Conservation (phyloP, 2,797 vertebrate species). For the Sorex maritimensis region DNA sequence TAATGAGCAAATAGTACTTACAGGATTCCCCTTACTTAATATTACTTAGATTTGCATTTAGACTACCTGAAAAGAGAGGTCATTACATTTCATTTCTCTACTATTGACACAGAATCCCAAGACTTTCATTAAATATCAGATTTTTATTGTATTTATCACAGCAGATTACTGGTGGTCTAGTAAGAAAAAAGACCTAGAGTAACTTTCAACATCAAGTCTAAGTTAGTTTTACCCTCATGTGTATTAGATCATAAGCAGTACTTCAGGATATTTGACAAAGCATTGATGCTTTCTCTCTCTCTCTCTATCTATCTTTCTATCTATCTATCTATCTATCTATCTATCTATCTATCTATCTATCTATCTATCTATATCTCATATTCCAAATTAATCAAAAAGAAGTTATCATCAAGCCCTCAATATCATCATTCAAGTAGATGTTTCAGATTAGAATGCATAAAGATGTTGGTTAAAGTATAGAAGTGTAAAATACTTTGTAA, state of each 20-base stretch:
- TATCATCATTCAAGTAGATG: neutral
- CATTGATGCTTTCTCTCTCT: neutral
- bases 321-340: no score
- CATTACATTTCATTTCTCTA: neutral
- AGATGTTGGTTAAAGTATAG: neutral
- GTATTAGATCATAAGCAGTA: neutral
- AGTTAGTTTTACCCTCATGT: neutral
- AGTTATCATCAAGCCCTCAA: neutral
- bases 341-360: no score
- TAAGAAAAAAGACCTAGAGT: neutral
- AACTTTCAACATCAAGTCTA: slow-evolving; percentile 44
- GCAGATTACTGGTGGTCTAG: neutral
- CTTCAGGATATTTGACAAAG: neutral
- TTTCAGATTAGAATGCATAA: neutral
- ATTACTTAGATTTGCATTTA: neutral
- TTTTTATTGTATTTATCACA: neutral
- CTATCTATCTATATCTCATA: neutral
- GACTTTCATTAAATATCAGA: slow-evolving; percentile 8
- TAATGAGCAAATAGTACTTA: neutral
- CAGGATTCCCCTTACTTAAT: neutral
- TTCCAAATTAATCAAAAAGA: neutral
- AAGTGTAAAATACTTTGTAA: neutral
- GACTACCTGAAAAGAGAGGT: neutral
- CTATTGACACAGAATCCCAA: slow-evolving; percentile 11
- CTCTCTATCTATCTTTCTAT: no score